Conservation (phyloP, 2,113 vertebrate genomes). For the Perca flavescens region DNA sequence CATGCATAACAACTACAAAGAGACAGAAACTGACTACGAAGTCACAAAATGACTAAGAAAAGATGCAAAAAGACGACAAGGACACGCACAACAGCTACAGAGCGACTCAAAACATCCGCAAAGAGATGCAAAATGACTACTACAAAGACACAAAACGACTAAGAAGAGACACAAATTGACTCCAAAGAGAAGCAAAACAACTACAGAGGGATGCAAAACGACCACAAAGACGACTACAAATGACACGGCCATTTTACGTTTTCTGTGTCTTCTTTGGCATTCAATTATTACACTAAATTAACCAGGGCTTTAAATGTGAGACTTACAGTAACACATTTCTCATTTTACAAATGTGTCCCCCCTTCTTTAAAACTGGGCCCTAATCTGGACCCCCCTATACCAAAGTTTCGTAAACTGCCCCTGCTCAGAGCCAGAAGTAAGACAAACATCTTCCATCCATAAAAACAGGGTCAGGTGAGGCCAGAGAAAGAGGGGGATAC, state of each 20-base stretch:
- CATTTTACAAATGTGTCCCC: neutral
- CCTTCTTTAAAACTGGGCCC: neutral
- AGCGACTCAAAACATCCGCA: neutral
- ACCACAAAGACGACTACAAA: neutral
- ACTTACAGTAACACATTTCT: neutral
- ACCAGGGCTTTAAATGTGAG: neutral
- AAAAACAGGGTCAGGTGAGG: conserved; percentile 32
- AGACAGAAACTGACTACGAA: neutral
- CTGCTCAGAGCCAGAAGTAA: neutral
- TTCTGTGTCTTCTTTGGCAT: neutral
- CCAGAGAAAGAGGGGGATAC: neutral
- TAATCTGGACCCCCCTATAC: neutral
- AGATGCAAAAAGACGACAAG: neutral
- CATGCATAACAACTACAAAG: neutral
- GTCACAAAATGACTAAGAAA: neutral
- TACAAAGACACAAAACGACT: neutral
- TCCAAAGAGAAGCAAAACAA: neutral
- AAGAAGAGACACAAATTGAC: neutral
- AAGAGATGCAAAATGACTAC: neutral
- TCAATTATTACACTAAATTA: neutral
- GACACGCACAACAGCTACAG: neutral
- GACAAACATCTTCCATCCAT: neutral
- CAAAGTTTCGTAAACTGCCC: neutral
- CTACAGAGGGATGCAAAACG: neutral
- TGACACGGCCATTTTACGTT: neutral